Evolutionary conservation across 2,888 invertebrate genomes (phyloP), one percentile per base, ranked within the genome.

Genomic region (Drosophila melanosoma): DNA sequence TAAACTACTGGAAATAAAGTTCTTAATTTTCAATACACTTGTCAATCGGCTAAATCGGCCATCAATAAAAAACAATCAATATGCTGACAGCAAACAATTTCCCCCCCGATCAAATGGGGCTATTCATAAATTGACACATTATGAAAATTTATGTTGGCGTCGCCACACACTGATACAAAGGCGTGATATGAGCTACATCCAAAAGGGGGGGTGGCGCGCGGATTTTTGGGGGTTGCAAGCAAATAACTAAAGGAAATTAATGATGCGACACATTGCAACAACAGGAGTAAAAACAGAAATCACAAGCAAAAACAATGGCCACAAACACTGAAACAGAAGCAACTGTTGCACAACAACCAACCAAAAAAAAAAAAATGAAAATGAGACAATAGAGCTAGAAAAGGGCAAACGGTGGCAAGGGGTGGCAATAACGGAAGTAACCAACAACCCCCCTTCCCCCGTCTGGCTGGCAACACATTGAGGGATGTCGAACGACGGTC

Each of bases 31-130:
- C 64, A 65, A 73, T 60, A 63, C 69, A 74, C 82, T 85, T 74
- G 86, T 73, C 82, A 71, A 69, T 49, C 49, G 68, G 72, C 69
- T 59, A 80, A 76, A 57, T 36, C 23, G 65, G 33, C 67, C 80
- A 85, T 85, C 90, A 89, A 86, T 89, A 86, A 86, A 23, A 29
- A 89, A 89, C 90, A 85, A 89, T 87, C 90, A 86, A 89, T 89
- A 85, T 79, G 85, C 85, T 89, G 85, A 86, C 90, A 86, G 90
- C 75, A 70, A 73, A 74, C 82, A 86, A 76, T 87, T 87, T 76
- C n/a, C 76, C 65, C 76, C 73, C 65, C 75, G 74, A 29, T 65
- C 68, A 76, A 75, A 81, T 61, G 60, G 85, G 58, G 70, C 82
- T 69, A 85, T 87, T 87, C 90, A 86, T 86, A 86, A 86, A 86